Base-by-base conservation (phyloP, 1,140 invertebrate genomes). In the Nasonia vitripennis region DNA sequence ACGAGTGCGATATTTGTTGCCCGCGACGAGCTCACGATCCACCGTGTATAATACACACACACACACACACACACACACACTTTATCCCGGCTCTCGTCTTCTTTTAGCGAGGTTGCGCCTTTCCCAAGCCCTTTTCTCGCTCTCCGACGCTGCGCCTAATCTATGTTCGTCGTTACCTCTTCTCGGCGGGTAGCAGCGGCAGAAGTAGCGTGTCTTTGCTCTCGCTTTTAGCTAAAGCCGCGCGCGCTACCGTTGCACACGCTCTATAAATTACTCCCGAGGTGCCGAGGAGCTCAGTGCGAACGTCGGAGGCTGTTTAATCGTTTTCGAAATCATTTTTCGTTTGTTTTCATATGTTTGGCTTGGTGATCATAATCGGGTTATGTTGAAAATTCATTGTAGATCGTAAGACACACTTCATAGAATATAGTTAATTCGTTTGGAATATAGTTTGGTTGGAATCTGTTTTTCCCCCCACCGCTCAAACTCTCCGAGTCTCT, bases 211-310 rank as follows among this genome's bases (percentile, higher is more conserved):
- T 77, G 27, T 27, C 48, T 31, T 70, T 37, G 34, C 34, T 37
- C 34, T 70, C 67, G 27, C 51, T 81, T 81, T 85, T 45, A 81
- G 73, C 51, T n/a, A 23, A 37, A 78, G 73, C 51, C n/a, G 41
- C 34, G 41, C 31, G 51, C 48, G 51, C 79, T 85, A 68, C 51
- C 41, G 74, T 62, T 31, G 55, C 55, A 78, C 79, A 62, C 80
- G 37, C 55, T 82, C 85, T 85, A 82, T 86, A 81, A 86, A 86
- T 86, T 86, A 82, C 73, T 86, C 74, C 31, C 20, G 9, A 75
- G 20, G 55, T 62, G 55, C 55, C 17, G 55, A 62, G 20, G 10
- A 9, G 41, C 41, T 45, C 9, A 9, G 41, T 45, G 41, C 27
- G 1, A 27, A 27, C 27, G 1, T 27, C 27, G 27, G 27, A 27